A percentile compares a stretch with the other conserved stretches of the same genome.
phyloP scores from a whole-genome alignment of 2,113 vertebrate genomes.

The Otolemur garnettii region DNA sequence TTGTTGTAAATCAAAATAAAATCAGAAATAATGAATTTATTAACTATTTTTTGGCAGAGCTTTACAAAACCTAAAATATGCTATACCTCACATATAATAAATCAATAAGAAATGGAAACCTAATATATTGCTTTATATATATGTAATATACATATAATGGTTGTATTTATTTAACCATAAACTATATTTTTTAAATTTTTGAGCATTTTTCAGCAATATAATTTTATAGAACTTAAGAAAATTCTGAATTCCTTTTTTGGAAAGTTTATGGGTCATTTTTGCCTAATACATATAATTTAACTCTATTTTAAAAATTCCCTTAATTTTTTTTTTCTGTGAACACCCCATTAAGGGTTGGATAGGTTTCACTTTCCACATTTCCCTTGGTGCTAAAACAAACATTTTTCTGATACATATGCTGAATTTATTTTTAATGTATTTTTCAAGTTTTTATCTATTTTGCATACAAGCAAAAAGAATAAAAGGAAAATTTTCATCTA shows the following conservation, averaged over 20 bases:
- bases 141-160: not conserved
- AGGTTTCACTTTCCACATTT: not conserved
- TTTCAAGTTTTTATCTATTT: constrained; percentile 63
- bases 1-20: not conserved
- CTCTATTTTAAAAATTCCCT: not conserved
- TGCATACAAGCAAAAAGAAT: constrained; percentile 66
- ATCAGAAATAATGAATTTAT: not conserved
- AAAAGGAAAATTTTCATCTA: constrained; percentile 38
- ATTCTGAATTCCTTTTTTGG: not conserved
- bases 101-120: not conserved
- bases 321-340: not conserved
- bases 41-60: not conserved
- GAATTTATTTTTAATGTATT: constrained; percentile 51
- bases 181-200: not conserved
- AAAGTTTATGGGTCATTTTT: not conserved
- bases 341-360: not conserved
- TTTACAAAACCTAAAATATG: not conserved
- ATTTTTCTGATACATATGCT: constrained; percentile 33
- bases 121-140: not conserved
- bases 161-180: not conserved
- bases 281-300: not conserved
- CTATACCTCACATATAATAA: not conserved
- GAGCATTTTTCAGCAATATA: not conserved
- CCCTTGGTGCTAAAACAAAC: not conserved
- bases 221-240: constrained; percentile 6